Conservation (phyloP, 2,113 vertebrate genomes). For the Dromiciops gliroides region DNA sequence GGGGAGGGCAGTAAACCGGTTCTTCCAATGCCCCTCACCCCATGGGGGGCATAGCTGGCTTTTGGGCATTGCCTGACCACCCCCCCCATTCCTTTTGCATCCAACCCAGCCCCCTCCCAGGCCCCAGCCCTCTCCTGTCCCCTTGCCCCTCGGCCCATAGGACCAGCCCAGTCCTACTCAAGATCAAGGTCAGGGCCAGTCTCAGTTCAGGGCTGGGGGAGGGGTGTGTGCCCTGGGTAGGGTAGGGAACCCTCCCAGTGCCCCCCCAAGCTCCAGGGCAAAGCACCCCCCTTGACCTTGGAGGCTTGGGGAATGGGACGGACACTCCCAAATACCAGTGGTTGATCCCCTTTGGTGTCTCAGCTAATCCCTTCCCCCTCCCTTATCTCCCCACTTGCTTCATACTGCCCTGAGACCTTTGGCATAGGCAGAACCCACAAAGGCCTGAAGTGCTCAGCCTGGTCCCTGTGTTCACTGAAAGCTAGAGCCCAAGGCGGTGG, state of each 20-base stretch:
- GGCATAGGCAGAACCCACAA: neutral
- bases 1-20: constrained; percentile 61
- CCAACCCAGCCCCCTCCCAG: neutral
- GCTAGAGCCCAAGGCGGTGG: neutral
- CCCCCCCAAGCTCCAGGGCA: neutral
- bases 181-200: neutral
- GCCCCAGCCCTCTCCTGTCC: neutral
- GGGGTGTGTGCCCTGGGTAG: neutral
- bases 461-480: neutral
- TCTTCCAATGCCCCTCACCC: constrained; percentile 69
- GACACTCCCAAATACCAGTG: neutral
- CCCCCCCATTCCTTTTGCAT: neutral
- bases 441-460: neutral
- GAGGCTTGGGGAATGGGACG: neutral
- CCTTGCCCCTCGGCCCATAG: neutral
- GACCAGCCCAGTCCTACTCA: neutral
- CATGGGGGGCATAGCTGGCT: constrained; percentile 65
- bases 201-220: neutral
- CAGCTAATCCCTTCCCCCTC: neutral
- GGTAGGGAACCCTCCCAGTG: neutral
- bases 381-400: neutral
- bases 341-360: neutral
- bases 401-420: neutral
- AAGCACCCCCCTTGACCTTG: constrained; percentile 37
- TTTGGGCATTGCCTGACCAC: neutral